These are phyloP conservation scores for Pyrgus malvae DNA, from an alignment of 2,888 invertebrate species.

Conservation along the genomic window DNA sequence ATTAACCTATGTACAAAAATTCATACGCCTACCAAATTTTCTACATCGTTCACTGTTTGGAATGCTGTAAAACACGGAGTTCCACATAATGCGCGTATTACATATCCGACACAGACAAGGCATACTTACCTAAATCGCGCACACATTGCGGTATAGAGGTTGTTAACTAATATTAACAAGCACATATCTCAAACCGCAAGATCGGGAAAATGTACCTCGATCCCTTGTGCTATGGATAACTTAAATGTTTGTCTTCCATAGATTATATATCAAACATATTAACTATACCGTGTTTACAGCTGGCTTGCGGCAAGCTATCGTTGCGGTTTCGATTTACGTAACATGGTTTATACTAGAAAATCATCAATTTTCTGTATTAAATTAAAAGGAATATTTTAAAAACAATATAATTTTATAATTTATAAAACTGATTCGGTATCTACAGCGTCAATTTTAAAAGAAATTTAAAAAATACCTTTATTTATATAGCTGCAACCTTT, in stretches of 20 bases:
- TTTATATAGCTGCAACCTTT: too few relatives aligned
- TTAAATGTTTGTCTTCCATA: conserved; percentile 70
- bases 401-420: too few relatives aligned
- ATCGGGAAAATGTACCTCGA: conserved; percentile 76
- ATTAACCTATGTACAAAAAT: too few relatives aligned
- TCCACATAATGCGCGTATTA: too few relatives aligned
- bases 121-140: conserved; percentile 63
- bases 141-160: conserved; percentile 62
- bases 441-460: too few relatives aligned
- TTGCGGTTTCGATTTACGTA: conserved; percentile 13
- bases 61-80: too few relatives aligned
- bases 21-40: too few relatives aligned
- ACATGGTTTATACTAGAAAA: not conserved
- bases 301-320: conserved; percentile 61
- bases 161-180: conserved; percentile 78
- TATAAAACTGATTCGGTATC: too few relatives aligned
- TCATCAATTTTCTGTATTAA: not conserved
- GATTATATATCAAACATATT: conserved; percentile 76
- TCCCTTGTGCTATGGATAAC: conserved; percentile 66
- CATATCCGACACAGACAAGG: too few relatives aligned
- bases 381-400: too few relatives aligned
- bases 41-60: too few relatives aligned
- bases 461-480: too few relatives aligned
- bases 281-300: conserved; percentile 68
- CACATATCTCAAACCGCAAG: conserved; percentile 74